These are phyloP conservation scores for Phrynocephalus forsythii DNA, from an alignment of 2,797 vertebrate species.

Conservation along the genomic window DNA sequence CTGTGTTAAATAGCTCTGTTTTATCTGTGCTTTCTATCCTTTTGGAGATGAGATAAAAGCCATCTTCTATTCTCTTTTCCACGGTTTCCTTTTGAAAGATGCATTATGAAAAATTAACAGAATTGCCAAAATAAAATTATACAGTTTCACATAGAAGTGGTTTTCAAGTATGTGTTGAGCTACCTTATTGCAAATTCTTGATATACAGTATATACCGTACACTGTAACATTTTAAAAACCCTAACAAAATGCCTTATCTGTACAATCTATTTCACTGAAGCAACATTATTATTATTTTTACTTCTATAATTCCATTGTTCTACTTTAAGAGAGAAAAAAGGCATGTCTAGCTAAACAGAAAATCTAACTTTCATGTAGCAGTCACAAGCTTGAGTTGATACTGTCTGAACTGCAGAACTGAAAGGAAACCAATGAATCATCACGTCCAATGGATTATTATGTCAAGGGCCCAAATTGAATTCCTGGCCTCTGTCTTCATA, in stretches of 20 bases:
- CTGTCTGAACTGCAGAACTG: neutral
- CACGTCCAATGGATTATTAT: too few species aligned
- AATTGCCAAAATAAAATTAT: neutral
- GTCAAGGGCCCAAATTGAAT: too few species aligned
- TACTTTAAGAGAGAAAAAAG: neutral
- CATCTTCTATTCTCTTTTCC: conserved; percentile 76
- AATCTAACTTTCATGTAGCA: too few species aligned
- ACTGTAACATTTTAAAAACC: neutral
- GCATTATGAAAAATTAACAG: conserved; percentile 5
- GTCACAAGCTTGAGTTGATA: neutral
- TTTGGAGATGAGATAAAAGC: conserved; percentile 70
- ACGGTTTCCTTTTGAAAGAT: conserved; percentile 74
- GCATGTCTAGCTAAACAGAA: neutral
- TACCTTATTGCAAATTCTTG: neutral
- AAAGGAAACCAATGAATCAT: too few species aligned
- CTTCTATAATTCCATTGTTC: too few species aligned
- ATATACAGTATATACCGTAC: too few species aligned
- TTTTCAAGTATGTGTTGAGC: rapidly evolving
- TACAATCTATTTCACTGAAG: neutral
- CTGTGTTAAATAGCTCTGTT: conserved; percentile 59
- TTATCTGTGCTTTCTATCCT: conserved; percentile 75
- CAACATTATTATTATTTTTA: neutral
- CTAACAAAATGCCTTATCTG: neutral
- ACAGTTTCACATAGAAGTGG: rapidly evolving
- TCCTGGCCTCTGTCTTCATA: too few species aligned